Base-by-base conservation (phyloP, 2,888 invertebrate genomes). In the Sinelater perroti region DNA sequence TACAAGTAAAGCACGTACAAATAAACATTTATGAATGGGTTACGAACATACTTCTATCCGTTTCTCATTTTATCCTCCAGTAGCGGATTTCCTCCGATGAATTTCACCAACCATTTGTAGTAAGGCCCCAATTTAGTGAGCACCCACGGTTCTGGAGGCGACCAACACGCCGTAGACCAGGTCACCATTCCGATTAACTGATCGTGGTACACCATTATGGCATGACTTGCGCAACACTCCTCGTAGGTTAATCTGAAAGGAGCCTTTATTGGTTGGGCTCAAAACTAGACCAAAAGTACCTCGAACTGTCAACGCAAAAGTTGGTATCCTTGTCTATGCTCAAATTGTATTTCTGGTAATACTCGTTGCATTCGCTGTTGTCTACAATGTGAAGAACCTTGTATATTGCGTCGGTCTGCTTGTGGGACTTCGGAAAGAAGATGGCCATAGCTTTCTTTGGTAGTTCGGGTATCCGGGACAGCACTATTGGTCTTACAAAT, bases 101-200 rank as follows among this genome's bases (percentile, higher is more conserved):
- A 16, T 16, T 28, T 28, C 10, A 6, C 4, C 8, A 44, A 28
- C 44, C 44, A 44, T 2, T 1, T 5, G 13, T 26, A 44, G 13
- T 44, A 26, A 7, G 5, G 3, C 16, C 44, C 44, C 1, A 44
- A 10, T 6, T 5, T 28, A 1, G 28, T 44, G 14, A 44, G 28
- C 1, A 44, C 28, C 44, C 44, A 44, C 8, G 44, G 44, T 16
- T 44, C 28, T 1, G 44, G 44, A n/a, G 14, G 8, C 8, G 14
- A 1, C 11, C 10, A 44, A 28, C 44, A 44, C 17, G 16, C 44
- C 8, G 44, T 44, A n/a, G 44, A 44, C 44, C 44, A 44, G 5
- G 44, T 30, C 3, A 44, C n/a, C 14, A 44, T n/a, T 13, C 44
- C 44, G 2, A 44, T 44, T 17, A 44, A 44, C 17, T 8, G 2